Evolutionary conservation across 2,888 invertebrate genomes (phyloP), one percentile per base, ranked within the genome.

Genomic region (Incurvaria masculella): DNA sequence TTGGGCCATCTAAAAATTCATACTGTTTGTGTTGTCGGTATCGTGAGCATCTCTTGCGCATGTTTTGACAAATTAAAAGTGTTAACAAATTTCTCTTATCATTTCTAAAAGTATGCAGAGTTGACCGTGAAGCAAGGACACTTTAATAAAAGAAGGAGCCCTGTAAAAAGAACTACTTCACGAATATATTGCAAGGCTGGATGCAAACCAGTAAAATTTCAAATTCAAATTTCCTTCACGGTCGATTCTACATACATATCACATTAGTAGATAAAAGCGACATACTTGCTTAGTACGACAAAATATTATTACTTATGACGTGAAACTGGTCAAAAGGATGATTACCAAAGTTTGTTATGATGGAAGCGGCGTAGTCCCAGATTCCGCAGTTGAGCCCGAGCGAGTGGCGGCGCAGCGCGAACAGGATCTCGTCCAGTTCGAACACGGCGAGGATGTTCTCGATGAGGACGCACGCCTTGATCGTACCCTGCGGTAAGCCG

Each of bases 331-430:
- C n/a, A n/a, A n/a, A n/a, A n/a, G n/a, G n/a, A n/a, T n/a, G n/a
- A n/a, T n/a, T 64, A 74, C 84, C 85, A 65, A 85, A 84, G 63
- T 85, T 86, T 21, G 79, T 73, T 54, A 86, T 81, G 45, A 86
- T 82, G 2, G 84, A 85, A 0, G 85, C 85, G 47, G 82, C 80
- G 61, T 88, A 88, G 61, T 88, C 88, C 88, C 88, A 88, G 55
- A 88, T 84, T 3, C 88, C 88, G 64, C 87, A 88, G 61, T 88
- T 88, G 2, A 88, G 71, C 2, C 88, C 88, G 33, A 86, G 64
- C 0, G 86, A 86, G 64, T 87, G 85, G 48, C 86, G 82, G 53
- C 68, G 79, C 38, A 88, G 62, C 14, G 82, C 84, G 62, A 76
- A 86, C 47, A 88, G 69, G 51, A 88, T 88, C 59, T 85, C 84